A percentile compares a stretch with the other conserved stretches of the same genome.
Conservation (phyloP, 2,113 vertebrate genomes). For the Xenus cinereus region DNA sequence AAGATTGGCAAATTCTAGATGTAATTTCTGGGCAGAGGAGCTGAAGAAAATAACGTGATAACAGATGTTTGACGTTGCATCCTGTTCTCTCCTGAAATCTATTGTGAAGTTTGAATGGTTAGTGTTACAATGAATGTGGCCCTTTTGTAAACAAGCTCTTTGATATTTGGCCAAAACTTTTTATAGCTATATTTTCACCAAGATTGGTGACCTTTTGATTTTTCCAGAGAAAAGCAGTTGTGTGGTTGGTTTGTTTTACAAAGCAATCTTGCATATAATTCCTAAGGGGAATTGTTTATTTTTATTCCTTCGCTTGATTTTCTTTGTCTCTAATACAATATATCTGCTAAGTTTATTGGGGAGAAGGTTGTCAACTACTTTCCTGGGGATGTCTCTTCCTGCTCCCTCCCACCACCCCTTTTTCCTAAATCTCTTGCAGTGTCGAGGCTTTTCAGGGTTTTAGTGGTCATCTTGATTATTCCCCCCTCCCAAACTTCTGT, state of each 20-base stretch:
- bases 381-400: background rate
- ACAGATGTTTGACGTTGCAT: conserved; percentile 38
- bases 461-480: background rate
- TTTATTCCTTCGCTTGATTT: conserved; percentile 12
- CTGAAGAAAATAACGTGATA: background rate
- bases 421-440: background rate
- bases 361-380: background rate
- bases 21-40: conserved; percentile 28
- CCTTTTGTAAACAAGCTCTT: conserved; percentile 21
- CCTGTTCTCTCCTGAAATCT: conserved; percentile 35
- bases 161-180: conserved; percentile 38
- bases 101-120: conserved; percentile 43
- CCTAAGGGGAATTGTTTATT: conserved; percentile 28
- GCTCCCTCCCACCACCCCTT: background rate
- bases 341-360: conserved; percentile 12
- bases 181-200: conserved; percentile 36
- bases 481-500: background rate
- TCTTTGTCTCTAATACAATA: conserved; percentile 16
- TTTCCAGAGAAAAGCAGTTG: conserved; percentile 25
- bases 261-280: conserved; percentile 8
- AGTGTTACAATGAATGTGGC: background rate
- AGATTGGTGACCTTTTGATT: conserved; percentile 38
- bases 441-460: background rate
- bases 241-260: conserved; percentile 19
- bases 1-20: background rate